Conservation (phyloP, 1,140 invertebrate species). For the Amyelois transitella region DNA sequence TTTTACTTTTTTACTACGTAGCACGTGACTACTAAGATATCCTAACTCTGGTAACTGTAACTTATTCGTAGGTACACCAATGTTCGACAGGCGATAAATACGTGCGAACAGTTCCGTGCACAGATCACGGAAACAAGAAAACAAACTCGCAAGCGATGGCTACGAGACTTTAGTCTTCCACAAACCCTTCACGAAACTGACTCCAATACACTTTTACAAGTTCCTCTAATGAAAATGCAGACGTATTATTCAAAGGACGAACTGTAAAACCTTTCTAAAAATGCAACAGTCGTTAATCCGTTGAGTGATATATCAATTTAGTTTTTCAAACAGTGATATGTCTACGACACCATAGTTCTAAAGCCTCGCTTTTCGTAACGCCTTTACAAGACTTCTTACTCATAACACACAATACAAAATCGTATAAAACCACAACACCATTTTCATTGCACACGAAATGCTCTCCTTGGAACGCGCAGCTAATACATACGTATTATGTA, state of each 20-base stretch:
- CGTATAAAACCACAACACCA: slow-evolving; percentile 4
- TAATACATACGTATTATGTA: not conserved
- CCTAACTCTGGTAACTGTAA: slow-evolving; percentile 69
- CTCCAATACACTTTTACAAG: too few species aligned
- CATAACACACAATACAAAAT: slow-evolving; percentile 2
- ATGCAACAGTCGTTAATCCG: not conserved
- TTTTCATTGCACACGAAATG: slow-evolving; percentile 1
- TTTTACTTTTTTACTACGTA: slow-evolving; percentile 56
- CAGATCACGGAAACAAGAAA: slow-evolving; percentile 13
- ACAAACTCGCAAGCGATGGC: not conserved
- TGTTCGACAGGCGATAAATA: slow-evolving; percentile 18
- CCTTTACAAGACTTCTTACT: not conserved
- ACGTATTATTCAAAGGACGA: too few species aligned
- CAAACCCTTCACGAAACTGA: too few species aligned
- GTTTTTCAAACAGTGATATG: not conserved
- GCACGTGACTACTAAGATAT: slow-evolving; percentile 53
- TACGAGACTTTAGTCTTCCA: not conserved
- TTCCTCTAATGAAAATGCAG: too few species aligned
- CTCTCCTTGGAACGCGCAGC: slow-evolving; percentile 1
- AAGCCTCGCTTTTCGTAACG: not conserved
- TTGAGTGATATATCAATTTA: not conserved
- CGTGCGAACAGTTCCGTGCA: slow-evolving; percentile 4
- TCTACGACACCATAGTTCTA: not conserved
- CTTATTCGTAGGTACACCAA: slow-evolving; percentile 55
- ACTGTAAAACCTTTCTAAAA: too few species aligned